These are phyloP conservation scores for Tachuris rubrigastra DNA, from an alignment of 2,113 vertebrate species.

Conservation along the genomic window DNA sequence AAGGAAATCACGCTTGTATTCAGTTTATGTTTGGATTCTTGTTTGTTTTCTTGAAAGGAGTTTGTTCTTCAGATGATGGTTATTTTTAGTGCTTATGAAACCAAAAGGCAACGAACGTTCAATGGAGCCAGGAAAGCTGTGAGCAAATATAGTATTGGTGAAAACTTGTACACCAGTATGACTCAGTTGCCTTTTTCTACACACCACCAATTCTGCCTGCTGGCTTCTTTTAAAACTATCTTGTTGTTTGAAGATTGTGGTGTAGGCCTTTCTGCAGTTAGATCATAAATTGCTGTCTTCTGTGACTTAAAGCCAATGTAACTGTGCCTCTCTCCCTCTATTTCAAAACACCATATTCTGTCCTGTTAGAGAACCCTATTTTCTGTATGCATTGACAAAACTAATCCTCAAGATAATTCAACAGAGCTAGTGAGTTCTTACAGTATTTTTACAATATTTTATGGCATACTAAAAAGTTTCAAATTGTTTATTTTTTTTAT, in stretches of 20 bases:
- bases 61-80: slow-evolving; percentile 7
- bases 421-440: background rate
- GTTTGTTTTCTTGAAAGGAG: slow-evolving; percentile 44
- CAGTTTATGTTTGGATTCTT: slow-evolving; percentile 13
- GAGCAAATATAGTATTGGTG: background rate
- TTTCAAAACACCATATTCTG: background rate
- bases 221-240: background rate
- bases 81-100: slow-evolving; percentile 45
- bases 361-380: background rate
- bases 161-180: background rate
- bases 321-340: background rate
- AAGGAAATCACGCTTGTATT: slow-evolving; percentile 37
- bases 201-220: background rate
- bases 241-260: background rate
- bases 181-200: background rate
- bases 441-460: background rate
- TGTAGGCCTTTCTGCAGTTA: background rate
- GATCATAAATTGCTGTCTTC: background rate
- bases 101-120: background rate
- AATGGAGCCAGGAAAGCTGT: background rate
- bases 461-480: background rate
- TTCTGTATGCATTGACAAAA: background rate
- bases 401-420: background rate
- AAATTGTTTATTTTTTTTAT: background rate
- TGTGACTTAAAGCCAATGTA: background rate